Base-by-base conservation (phyloP, 2,113 vertebrate genomes). In the Jacana jacana region DNA sequence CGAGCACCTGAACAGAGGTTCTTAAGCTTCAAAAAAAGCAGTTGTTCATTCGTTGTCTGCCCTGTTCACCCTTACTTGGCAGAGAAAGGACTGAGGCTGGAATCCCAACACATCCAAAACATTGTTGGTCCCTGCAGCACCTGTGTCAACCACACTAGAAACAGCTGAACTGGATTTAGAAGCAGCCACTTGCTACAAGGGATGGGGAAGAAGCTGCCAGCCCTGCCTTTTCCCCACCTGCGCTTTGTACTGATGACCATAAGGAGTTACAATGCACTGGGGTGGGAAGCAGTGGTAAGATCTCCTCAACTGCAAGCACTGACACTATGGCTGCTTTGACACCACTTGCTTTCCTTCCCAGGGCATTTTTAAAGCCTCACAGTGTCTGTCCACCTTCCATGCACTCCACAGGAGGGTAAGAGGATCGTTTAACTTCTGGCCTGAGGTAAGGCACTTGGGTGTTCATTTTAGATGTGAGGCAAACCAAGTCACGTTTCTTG, bases 271-370 rank as follows among this genome's bases (percentile, higher is more conserved):
- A 39, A 1, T 2, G 4, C 37, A 14, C 20, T 17, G 5, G 6
- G 10, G 14, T 28, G 33, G 44, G 54, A 78, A 60, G 60, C 64
- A 42, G 16, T 2, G 4, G 8, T 13, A 69, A 40, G 37, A 52
- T 13, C 54, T 7, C 48, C 54, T 15, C 28, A 48, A 3, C 58
- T 44, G 0, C 6, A 3, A 6, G 20, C 42, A 6, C 24, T 16
- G 24, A 18, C 23, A 6, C 37, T 18, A 24, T 1, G 2, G 55
- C 48, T 91, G 44, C 52, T 84, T 37, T 46, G 18, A 33, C 3
- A 71, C 2, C 70, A 13, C 19, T 37, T 44, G 33, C 25, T 73
- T 69, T 48, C 51, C 77, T 4, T 28, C 4, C n/a, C 28, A n/a
- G 9, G n/a, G 33, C 2, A 4, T 16, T 94, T 42, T 17, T 77